These are phyloP conservation scores for Yponomeuta evonymella DNA, from an alignment of 2,888 invertebrate species.

Conservation along the genomic window DNA sequence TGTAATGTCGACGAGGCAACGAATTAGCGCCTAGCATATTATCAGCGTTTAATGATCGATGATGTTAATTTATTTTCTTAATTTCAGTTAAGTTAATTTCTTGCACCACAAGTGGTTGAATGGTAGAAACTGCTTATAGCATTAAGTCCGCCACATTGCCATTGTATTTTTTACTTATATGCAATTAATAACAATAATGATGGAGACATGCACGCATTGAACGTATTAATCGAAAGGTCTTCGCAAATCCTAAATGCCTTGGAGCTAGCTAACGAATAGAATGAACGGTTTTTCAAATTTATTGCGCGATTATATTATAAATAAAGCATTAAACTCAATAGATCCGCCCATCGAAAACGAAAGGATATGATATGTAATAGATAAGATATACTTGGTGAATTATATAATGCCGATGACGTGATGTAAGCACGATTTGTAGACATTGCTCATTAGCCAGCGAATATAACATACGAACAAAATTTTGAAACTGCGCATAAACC, in stretches of 20 bases:
- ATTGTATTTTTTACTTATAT: too few relatives aligned
- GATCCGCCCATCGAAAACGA: neutral
- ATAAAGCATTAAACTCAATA: neutral
- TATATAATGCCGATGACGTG: neutral
- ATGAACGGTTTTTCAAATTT: neutral
- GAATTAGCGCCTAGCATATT: slow-evolving; percentile 12
- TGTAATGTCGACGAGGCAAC: slow-evolving; percentile 27
- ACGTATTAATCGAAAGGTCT: neutral
- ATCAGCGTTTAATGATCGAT: neutral
- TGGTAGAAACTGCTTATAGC: too few relatives aligned
- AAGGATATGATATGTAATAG: neutral
- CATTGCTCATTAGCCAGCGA: neutral
- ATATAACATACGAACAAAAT: neutral
- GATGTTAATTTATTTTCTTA: too few relatives aligned
- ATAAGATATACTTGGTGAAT: neutral
- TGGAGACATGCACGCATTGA: neutral
- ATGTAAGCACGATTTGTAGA: neutral
- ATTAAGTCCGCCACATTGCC: too few relatives aligned
- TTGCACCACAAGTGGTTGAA: too few relatives aligned
- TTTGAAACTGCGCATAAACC: slow-evolving; percentile 3
- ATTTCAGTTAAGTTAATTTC: too few relatives aligned
- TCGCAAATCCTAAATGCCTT: neutral
- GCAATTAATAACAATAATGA: too few relatives aligned
- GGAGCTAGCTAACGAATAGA: neutral
- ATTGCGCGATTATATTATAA: neutral